phyloP scores from a whole-genome alignment of 2,113 vertebrate species.

The Tylochromis polylepis region DNA sequence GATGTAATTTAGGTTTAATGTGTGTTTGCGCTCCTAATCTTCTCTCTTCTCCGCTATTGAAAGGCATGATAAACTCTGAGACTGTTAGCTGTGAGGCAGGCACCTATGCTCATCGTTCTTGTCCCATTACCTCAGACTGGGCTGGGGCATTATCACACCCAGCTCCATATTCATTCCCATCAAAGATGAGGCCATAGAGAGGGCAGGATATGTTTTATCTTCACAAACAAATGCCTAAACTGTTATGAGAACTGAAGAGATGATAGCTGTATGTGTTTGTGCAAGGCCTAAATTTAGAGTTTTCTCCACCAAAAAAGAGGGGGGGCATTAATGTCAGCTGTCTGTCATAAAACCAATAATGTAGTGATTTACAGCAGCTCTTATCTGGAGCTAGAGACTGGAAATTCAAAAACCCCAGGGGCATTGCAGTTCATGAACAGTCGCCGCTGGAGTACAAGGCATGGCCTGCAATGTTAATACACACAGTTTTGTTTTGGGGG shows the following conservation, averaged over 20 bases:
- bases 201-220: constrained; percentile 10
- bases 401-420: background rate
- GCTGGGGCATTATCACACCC: background rate
- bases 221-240: constrained; percentile 5
- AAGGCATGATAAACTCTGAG: constrained; percentile 38
- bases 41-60: constrained; percentile 14
- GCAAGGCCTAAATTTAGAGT: background rate
- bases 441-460: background rate
- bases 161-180: constrained; percentile 5
- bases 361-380: background rate
- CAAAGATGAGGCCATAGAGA: constrained; percentile 24
- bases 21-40: constrained; percentile 44
- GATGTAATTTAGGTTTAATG: constrained; percentile 52
- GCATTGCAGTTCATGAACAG: background rate
- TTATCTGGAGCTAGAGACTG: background rate
- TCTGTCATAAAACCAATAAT: background rate
- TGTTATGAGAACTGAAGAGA: background rate
- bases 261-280: background rate
- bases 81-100: constrained; percentile 12
- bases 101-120: constrained; percentile 25
- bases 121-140: constrained; percentile 24
- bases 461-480: background rate
- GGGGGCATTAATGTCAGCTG: background rate
- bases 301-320: background rate
- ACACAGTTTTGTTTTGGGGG: background rate